Base-by-base conservation (phyloP, 2,797 vertebrate species). In the Myotis vivesi region DNA sequence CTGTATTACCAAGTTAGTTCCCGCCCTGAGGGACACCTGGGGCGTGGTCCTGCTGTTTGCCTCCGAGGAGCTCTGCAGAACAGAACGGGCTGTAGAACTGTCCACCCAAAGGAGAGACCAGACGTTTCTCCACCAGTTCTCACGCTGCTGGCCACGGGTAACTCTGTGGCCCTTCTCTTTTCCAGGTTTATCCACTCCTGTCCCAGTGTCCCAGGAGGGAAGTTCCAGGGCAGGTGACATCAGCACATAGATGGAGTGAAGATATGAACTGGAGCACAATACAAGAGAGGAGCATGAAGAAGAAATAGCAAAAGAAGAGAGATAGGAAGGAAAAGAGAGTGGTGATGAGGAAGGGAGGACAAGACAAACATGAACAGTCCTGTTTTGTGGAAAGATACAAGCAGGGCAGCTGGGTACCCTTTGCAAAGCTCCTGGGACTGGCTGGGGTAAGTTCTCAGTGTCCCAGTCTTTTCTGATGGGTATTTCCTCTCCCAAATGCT, bases 1-100 rank as follows among this genome's bases (percentile, higher is more conserved):
- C 73, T 82, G 79, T 0, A 1, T 17, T 22, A 28, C 41, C 68
- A 22, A 11, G n/a, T 33, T 9, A 7, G 3, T 64, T 23, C 62
- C 62, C 5, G 64, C 62, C 6, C 0, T 0, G 19, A 17, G 69
- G 28, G 13, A 44, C 19, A 2, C 6, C 6, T 8, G 62, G 12
- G 13, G 4, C 19, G 1, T 20, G 13, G 71, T n/a, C 53, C 30
- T 20, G 62, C 85, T 71, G 23, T 20, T 6, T 19, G 30, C 36
- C 44, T 25, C 30, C 3, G 25, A 71, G 71, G 51, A 53, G 13
- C 53, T 11, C 25, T 13, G 23, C n/a, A 46, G 33, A 69, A 38
- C 6, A 0, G 41, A 69, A n/a, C 5, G 0, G 51, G 28, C 22
- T 51, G 25, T 28, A 69, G 77, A 76, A 15, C 41, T 19, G 9